These are phyloP conservation scores for Centropristis striata DNA, from an alignment of 2,113 vertebrate genomes.

Conservation along the genomic window DNA sequence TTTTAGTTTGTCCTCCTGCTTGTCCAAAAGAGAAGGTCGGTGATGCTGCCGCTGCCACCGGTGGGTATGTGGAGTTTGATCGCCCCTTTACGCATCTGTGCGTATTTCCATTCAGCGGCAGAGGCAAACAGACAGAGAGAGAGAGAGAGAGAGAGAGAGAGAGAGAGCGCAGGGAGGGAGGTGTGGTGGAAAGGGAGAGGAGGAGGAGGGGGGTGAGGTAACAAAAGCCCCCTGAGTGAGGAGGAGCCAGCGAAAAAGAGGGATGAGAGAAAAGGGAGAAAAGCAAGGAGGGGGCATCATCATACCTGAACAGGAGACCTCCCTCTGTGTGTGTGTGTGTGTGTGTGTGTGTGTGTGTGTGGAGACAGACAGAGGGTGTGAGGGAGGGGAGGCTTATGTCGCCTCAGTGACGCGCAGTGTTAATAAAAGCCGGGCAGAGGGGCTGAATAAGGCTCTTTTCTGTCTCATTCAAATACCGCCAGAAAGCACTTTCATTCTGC, in stretches of 20 bases:
- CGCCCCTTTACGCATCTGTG: slow-evolving; percentile 82
- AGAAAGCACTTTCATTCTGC: slow-evolving; percentile 87
- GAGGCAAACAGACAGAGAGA: slow-evolving; percentile 59
- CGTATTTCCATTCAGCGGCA: slow-evolving; percentile 81
- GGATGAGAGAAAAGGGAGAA: slow-evolving; percentile 55
- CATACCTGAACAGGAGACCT: slow-evolving; percentile 85
- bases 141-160: slow-evolving; percentile 53
- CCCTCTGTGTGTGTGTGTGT: slow-evolving; percentile 49
- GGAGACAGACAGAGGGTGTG: slow-evolving; percentile 33
- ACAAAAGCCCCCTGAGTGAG: slow-evolving; percentile 78
- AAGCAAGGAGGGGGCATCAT: slow-evolving; percentile 69
- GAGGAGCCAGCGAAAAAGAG: slow-evolving; percentile 76
- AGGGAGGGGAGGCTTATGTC: slow-evolving; percentile 71
- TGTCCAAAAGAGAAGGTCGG: slow-evolving; percentile 31
- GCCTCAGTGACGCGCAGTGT: slow-evolving; percentile 77
- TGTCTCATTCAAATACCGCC: slow-evolving; percentile 85
- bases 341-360: slow-evolving; percentile 25
- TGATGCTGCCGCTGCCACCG: slow-evolving; percentile 56
- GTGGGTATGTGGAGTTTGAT: slow-evolving; percentile 77
- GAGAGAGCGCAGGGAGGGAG: slow-evolving; percentile 49
- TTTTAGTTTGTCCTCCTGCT: slow-evolving; percentile 27
- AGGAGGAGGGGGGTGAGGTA: slow-evolving; percentile 60
- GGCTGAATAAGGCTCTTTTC: slow-evolving; percentile 83
- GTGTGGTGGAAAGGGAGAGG: slow-evolving; percentile 60
- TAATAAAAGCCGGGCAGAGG: slow-evolving; percentile 82